phyloP scores from a whole-genome alignment of 2,888 invertebrate species.

The Callyntrura guangdongensis region DNA sequence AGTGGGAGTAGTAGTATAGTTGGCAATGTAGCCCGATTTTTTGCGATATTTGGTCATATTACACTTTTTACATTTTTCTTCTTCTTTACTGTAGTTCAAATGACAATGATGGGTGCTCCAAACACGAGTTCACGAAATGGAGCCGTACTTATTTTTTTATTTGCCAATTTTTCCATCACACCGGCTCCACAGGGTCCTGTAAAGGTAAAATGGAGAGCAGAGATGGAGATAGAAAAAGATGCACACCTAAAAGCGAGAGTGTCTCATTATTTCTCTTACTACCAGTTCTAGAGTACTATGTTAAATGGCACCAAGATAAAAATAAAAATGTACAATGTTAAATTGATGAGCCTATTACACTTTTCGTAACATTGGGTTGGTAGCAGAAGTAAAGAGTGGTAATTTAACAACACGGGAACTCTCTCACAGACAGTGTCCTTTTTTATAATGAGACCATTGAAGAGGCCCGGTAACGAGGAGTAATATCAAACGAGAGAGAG shows the following conservation, averaged over 20 bases:
- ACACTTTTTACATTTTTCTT: background rate
- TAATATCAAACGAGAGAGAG: background rate
- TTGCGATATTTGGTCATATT: slow-evolving; percentile 24
- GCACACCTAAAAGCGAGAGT: background rate
- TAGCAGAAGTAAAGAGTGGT: background rate
- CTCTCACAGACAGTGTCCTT: slow-evolving; percentile 39
- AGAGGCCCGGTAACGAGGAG: background rate
- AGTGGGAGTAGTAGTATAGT: background rate
- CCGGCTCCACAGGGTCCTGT: background rate
- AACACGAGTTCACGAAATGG: slow-evolving; percentile 31
- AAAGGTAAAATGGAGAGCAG: background rate
- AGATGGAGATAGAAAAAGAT: too few species aligned
- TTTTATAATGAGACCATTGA: slow-evolving; percentile 44
- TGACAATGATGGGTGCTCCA: slow-evolving; percentile 6
- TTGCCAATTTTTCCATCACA: background rate
- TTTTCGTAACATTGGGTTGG: background rate
- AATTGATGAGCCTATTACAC: slow-evolving; percentile 59
- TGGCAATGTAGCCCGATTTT: slow-evolving; percentile 16
- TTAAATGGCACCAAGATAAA: slow-evolving; percentile 30
- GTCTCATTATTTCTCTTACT: slow-evolving; percentile 15
- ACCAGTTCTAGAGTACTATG: background rate
- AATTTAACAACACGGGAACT: background rate
- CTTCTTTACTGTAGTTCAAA: background rate
- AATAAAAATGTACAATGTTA: slow-evolving; percentile 28
- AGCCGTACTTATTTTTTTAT: slow-evolving; percentile 2